Base-by-base conservation (phyloP, 2,113 vertebrate species). In the Esox niger region DNA sequence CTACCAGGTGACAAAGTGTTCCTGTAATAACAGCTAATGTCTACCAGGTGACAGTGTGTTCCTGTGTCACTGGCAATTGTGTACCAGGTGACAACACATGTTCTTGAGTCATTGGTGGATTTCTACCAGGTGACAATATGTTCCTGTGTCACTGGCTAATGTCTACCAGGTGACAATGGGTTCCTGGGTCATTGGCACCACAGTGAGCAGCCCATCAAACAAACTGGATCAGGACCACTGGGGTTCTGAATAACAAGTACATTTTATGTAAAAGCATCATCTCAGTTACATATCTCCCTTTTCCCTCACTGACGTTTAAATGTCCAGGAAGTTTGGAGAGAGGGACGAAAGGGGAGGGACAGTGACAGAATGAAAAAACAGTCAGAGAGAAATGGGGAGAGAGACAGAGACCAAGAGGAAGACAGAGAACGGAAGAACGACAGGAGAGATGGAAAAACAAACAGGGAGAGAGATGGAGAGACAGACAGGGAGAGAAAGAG, bases 241-340 rank as follows among this genome's bases (percentile, higher is more conserved):
- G 77, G 78, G 76, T 71, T 76, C 70, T 59, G 58, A 13, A 65
- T 78, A 67, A 77, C 13, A 43, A 62, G 60, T 78, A 81, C 78
- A 76, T 73, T 74, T 69, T 75, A 82, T 5, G 35, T 6, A 11
- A 38, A 5, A 6, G 11, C 35, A 38, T 20, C 6, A 31, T n/a
- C 8, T 35, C n/a, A 31, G 23, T 23, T 21, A 77, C 49, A 61
- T 62, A 52, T 25, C 3, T 54, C 11, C 35, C 11, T 43, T 4
- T 13, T 43, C 35, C 15, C 15, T 15, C 35, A n/a, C n/a, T 15
- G 35, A 43, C 15, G 35, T 43, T 43, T 43, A 43, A n/a, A 43
- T 15, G 13, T 43, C 2, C 3, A 43, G 13, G 2, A 43, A 13
- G 57, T 62, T n/a, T 6, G 6, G 47, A 21, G 47, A 21, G 20